Conservation (phyloP, 1,140 invertebrate species). For the Bombus vancouverensis region DNA sequence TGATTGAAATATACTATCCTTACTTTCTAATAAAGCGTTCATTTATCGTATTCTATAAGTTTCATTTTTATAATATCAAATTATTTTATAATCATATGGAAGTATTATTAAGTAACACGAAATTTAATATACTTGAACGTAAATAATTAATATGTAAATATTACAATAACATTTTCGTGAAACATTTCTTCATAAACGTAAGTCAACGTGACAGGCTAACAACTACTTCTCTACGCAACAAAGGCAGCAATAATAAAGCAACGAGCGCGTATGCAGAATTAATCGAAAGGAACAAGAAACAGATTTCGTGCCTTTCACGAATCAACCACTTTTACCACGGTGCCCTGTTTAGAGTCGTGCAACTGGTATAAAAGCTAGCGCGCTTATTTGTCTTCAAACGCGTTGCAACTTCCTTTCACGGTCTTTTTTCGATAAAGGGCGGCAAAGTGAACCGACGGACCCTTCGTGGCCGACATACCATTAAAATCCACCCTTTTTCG, state of each 20-base stretch:
- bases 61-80: no score
- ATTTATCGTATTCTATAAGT: no score
- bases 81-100: neutral
- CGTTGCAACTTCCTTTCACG: neutral
- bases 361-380: neutral
- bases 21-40: neutral
- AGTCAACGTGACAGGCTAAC: neutral
- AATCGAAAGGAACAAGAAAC: neutral
- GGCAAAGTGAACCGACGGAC: neutral
- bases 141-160: neutral
- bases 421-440: neutral
- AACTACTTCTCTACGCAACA: neutral
- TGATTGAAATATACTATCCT: neutral
- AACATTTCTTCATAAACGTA: neutral
- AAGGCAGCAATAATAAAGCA: neutral
- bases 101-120: neutral
- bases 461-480: neutral
- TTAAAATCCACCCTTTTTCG: conserved; percentile 13
- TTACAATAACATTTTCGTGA: no score
- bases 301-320: neutral
- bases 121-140: neutral
- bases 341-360: neutral
- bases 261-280: neutral
- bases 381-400: neutral
- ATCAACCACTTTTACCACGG: neutral